phyloP scores from a whole-genome alignment of 2,113 vertebrate species.

The Lamprologus sp. region DNA sequence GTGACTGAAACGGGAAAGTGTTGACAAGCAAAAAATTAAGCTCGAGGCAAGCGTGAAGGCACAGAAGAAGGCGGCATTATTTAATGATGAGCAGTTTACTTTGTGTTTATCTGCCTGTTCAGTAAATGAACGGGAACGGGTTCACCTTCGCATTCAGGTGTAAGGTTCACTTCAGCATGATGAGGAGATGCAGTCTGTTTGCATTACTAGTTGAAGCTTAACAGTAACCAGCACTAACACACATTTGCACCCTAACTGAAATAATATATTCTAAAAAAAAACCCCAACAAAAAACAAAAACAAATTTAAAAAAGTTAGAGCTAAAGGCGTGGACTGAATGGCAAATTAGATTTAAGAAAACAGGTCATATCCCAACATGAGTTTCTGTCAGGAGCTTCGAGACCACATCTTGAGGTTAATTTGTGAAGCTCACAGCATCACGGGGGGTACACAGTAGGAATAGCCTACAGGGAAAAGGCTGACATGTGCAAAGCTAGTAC shows the following conservation, averaged over 20 bases:
- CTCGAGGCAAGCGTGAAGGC: neutral
- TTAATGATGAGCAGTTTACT: neutral
- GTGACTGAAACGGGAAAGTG: neutral
- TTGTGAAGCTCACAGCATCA: neutral
- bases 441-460: neutral
- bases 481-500: neutral
- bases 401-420: neutral
- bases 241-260: neutral
- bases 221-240: neutral
- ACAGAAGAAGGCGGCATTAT: neutral
- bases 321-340: neutral
- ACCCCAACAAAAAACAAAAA: neutral
- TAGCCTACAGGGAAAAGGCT: neutral
- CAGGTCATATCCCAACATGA: neutral
- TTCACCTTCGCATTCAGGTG: neutral
- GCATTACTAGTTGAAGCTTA: neutral
- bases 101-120: neutral
- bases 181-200: neutral
- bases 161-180: neutral
- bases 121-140: neutral
- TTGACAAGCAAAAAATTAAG: neutral
- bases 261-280: neutral
- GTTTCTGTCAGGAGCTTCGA: neutral
- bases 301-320: neutral
- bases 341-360: neutral